Base-by-base conservation (phyloP, 1,140 invertebrate genomes). In the Microvelia longipes region DNA sequence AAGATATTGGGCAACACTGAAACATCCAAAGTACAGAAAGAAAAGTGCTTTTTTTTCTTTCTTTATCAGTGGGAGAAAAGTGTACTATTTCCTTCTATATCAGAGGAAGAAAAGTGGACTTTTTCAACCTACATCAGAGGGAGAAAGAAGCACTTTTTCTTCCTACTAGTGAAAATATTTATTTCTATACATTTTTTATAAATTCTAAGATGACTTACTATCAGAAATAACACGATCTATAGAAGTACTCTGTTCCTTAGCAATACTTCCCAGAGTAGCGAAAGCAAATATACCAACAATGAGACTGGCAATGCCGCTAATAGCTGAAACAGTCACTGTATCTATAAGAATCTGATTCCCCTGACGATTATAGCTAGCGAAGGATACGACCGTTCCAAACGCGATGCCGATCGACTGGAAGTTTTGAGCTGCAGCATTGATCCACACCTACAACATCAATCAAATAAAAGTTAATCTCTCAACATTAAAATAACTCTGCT, bases 361-460 rank as follows among this genome's bases (percentile, higher is more conserved):
- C 77, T 94, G 93, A 77, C 89, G 88, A 80, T 96, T 96, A 81
- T 96, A 96, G 76, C 92, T 94, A n/a, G 92, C 90, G 78, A 95
- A 95, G 75, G 92, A 93, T 76, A 96, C 94, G 83, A 96, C 91
- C 2, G 92, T 93, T 25, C 94, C 94, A 75, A 94, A 93, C 0
- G 91, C 91, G 30, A 94, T 91, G 68, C 92, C 91, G 71, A 96
- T 87, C 0, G 93, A 94, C 81, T 94, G 94, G 79, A 96, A 94
- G 73, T 93, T 93, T 81, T 96, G 93, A 5, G 90, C 91, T 5
- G 91, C 90, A 14, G 93, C 93, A 78, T 93, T 93, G 15, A 93
- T 88, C 92, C 93, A 95, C 0, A 93, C 88, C 85, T 90, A 74
- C 19, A 69, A 64, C 11, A 60, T 11, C 19, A 60, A 60, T 60